A percentile compares a stretch with the other conserved stretches of the same genome.
Conservation (phyloP, 2,888 invertebrate genomes). For the Chrysina gloriosa region DNA sequence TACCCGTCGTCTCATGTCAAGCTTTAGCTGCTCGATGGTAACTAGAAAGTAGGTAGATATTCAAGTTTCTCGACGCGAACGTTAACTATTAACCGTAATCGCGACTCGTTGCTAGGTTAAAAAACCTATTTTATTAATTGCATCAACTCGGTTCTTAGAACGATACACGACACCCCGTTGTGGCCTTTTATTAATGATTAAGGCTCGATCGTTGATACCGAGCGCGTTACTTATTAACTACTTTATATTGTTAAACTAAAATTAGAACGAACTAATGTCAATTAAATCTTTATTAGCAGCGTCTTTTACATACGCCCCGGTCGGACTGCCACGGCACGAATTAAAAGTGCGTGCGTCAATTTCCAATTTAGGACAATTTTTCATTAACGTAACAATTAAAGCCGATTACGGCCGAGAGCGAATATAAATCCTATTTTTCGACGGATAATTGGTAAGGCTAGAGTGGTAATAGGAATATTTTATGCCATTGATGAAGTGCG, state of each 20-base stretch:
- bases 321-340: slow-evolving; percentile 12
- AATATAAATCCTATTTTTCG: slow-evolving; percentile 24
- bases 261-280: slow-evolving; percentile 37
- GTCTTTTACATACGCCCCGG: slow-evolving; percentile 35
- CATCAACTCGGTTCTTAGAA: slow-evolving; percentile 7
- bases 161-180: slow-evolving; percentile 28
- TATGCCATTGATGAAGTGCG: no score
- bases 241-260: slow-evolving; percentile 38
- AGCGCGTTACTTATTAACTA: slow-evolving; percentile 37
- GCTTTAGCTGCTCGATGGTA: no score
- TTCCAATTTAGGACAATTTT: slow-evolving; percentile 38
- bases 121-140: slow-evolving; percentile 17
- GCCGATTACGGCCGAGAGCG: neutral
- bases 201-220: slow-evolving; percentile 25
- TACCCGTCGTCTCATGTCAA: no score
- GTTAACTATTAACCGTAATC: neutral
- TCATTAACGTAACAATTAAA: slow-evolving; percentile 36
- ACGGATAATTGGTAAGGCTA: neutral
- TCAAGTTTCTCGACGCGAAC: no score
- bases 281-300: slow-evolving; percentile 39
- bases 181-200: slow-evolving; percentile 36
- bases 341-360: slow-evolving; percentile 37
- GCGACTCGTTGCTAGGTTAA: neutral
- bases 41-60: no score
- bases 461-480: no score